Evolutionary conservation across 2,113 vertebrate species (phyloP).

Genomic region (Hippocampus mohnikei): DNA sequence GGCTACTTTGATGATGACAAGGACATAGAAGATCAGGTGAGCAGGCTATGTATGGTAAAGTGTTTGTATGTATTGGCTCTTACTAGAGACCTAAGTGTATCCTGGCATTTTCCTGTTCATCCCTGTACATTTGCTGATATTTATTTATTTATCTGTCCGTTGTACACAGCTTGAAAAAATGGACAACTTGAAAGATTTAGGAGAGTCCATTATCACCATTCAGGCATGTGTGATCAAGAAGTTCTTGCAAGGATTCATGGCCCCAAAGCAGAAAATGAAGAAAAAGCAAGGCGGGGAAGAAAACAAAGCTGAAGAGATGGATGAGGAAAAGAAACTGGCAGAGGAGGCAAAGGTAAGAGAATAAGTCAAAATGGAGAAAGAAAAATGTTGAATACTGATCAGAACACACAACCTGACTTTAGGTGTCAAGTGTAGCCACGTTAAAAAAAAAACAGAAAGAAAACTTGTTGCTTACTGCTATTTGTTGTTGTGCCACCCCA

Average conservation of each 20-base stretch:
- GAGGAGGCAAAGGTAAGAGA: constrained; percentile 89
- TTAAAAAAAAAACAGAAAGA: background rate
- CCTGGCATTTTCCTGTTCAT: background rate
- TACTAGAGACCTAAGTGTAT: background rate
- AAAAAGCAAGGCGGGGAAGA: constrained; percentile 84
- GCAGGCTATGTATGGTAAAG: background rate
- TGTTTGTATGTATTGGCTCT: background rate
- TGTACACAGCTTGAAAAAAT: constrained; percentile 77
- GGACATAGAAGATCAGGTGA: constrained; percentile 85
- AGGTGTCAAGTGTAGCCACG: background rate
- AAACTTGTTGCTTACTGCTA: background rate
- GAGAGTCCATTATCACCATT: constrained; percentile 87
- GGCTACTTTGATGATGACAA: constrained; percentile 86
- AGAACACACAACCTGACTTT: background rate
- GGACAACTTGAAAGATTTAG: constrained; percentile 90
- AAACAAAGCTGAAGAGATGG: constrained; percentile 85
- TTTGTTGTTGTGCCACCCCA: background rate
- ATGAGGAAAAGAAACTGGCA: constrained; percentile 93
- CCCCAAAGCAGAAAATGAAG: constrained; percentile 92
- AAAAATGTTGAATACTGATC: background rate
- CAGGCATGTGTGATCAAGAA: constrained; percentile 95
- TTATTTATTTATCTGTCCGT: background rate
- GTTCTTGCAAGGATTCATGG: constrained; percentile 98
- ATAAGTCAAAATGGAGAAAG: background rate
- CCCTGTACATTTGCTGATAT: background rate